Evolutionary conservation across 2,113 vertebrate species (phyloP), one percentile per base, ranked within the genome.

Genomic region (Regulus satrapa): DNA sequence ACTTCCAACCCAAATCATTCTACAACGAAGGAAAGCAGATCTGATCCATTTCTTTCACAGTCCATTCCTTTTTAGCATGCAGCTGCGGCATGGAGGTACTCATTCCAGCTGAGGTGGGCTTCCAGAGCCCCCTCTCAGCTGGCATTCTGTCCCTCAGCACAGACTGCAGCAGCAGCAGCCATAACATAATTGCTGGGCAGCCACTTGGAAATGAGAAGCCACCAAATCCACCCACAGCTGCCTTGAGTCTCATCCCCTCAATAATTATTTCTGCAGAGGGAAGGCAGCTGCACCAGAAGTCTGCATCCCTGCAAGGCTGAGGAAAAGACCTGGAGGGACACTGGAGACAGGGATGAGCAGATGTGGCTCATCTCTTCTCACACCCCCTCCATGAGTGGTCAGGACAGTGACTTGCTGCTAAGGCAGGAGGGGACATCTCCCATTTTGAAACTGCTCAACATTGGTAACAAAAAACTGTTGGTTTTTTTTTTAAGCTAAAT

Each of bases 91-190:
- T 14, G 19, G 51, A 92, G 75, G 74, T 48, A 90, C 95, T 86
- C 95, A 97, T 94, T 83, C 87, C 21, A 11, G 56, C 85, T 85
- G 77, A 96, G 79, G 76, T 29, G 89, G 85, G 81, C 59, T 49
- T 67, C 82, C 90, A 85, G 77, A 40, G 59, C 55, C 76, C 73
- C 21, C 10, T 63, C 51, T 62, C 18, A 28, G 36, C 43, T 34
- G 18, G 43, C 2, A 2, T 40, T 58, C 68, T 14, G 21, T 46
- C 69, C 88, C 83, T 54, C 21, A 2, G 81, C 26, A 29, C 76
- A 85, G 61, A 21, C 41, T 51, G 29, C 38, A 82, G 40, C 61
- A 79, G 52, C 18, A 34, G 85, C 18, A 34, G 85, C 68, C 9
- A 34, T 14, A 56, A 81, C 12, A 40, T 75, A 74, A 51, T 29